A percentile compares a stretch with the other conserved stretches of the same genome.
Evolutionary conservation across 2,113 vertebrate genomes (phyloP).

Genomic region (Clarias gariepinus): DNA sequence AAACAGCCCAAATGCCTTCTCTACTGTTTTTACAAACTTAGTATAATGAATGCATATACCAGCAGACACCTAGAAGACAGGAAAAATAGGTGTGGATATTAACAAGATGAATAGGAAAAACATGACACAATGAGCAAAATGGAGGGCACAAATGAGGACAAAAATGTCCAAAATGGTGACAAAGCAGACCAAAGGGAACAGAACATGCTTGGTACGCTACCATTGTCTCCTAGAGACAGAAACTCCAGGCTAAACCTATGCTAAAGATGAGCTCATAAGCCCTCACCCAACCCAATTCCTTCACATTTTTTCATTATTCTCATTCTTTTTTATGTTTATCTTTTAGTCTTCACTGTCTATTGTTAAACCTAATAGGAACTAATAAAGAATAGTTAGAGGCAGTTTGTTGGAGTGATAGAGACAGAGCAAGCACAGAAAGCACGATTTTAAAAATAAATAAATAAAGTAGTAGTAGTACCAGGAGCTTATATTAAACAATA

Average conservation of each 20-base stretch:
- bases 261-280: constrained; percentile 49
- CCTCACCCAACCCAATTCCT: constrained; percentile 13
- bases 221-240: constrained; percentile 33
- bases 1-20: background rate
- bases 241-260: constrained; percentile 26
- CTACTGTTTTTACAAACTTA: background rate
- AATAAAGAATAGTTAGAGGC: background rate
- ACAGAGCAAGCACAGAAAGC: constrained; percentile 29
- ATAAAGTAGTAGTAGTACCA: background rate
- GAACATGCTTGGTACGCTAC: constrained; percentile 16
- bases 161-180: constrained; percentile 24
- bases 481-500: constrained; percentile 9
- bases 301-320: constrained; percentile 19
- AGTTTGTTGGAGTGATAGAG: constrained; percentile 7
- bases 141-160: constrained; percentile 42
- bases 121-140: background rate
- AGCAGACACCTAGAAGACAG: background rate
- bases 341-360: background rate
- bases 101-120: background rate
- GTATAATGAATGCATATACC: background rate
- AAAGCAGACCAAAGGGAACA: constrained; percentile 25
- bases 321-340: background rate
- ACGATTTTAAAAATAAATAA: constrained; percentile 9
- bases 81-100: background rate
- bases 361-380: background rate